These are phyloP conservation scores for Kuschelorhynchus macadamiae DNA, from an alignment of 2,888 invertebrate species.

Conservation along the genomic window DNA sequence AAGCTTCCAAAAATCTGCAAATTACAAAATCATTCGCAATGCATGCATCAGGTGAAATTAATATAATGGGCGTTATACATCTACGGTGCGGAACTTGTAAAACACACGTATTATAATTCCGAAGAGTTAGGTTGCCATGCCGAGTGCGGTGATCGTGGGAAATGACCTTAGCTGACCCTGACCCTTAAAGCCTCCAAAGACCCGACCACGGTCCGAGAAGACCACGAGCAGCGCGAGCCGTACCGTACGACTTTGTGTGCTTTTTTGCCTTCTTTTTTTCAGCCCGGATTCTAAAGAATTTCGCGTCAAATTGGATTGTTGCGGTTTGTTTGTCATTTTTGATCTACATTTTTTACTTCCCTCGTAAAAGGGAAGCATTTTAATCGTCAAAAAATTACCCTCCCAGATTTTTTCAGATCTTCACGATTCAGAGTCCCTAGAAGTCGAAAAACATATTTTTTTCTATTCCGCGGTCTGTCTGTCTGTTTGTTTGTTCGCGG, in stretches of 20 bases:
- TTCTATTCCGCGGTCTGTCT: no score
- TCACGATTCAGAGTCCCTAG: no score
- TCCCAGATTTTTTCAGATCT: no score
- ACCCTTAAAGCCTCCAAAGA: conserved; percentile 60
- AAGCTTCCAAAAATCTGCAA: conserved; percentile 11
- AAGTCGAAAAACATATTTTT: no score
- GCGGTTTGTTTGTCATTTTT: no score
- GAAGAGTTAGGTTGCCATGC: conserved; percentile 67
- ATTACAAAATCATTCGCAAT: conserved; percentile 25
- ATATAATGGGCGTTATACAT: conserved; percentile 46
- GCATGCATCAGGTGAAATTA: conserved; percentile 44
- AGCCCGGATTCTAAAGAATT: conserved; percentile 36
- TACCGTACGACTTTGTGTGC: conserved; percentile 42
- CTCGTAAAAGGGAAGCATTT: no score
- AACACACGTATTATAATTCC: conserved; percentile 64
- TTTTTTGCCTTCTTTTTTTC: conserved; percentile 32
- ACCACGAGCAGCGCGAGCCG: conserved; percentile 47
- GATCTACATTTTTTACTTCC: no score
- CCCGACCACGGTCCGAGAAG: conserved; percentile 46
- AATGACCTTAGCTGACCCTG: conserved; percentile 71
- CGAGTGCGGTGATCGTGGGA: conserved; percentile 69
- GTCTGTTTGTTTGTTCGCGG: no score
- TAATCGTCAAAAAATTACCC: no score
- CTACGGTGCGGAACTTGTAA: conserved; percentile 50
- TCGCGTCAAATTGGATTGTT: conserved; percentile 33